Base-by-base conservation (phyloP, 1,140 invertebrate genomes). In the Drosophila sechellia region DNA sequence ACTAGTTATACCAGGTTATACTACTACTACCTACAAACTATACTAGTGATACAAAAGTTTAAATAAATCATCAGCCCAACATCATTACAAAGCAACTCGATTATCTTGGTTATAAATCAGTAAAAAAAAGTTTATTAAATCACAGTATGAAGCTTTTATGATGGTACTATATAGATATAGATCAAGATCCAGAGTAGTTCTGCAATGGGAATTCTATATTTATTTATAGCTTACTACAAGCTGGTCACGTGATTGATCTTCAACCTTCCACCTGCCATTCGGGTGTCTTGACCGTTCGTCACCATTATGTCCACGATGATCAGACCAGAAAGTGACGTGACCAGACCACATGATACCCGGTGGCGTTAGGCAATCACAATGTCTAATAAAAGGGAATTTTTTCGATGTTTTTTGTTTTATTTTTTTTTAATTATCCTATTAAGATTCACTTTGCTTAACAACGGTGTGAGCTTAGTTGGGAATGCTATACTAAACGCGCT, bases 241-340 rank as follows among this genome's bases (percentile, higher is more conserved):
- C 39, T 39, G 55, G 61, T 76, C 72, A 76, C 54, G 43, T 68
- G 73, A 77, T 49, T 59, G 63, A 40, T 76, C 60, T 59, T 49
- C 56, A 35, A 43, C 49, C 49, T 66, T 49, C 40, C 43, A 31
- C 12, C 34, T 39, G 59, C 64, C 52, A 39, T 42, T 75, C 25
- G 53, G 61, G n/a, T 42, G 43, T 65, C 59, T 46, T 46, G 60
- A 49, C 48, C 48, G 43, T 53, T 57, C 72, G 42, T 40, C 70
- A 48, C 50, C 46, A 48, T 31, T 31, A 27, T 53, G 35, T 53
- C 27, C 11, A 55, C 12, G 25, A 37, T 53, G 45, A 42, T 52
- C 43, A 52, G 3, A 22, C 11, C 34, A 60, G 15, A 15, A 49
- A 11, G 12, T 34, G 56, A 43, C 64, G 53, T 68, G 56, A 43